Base-by-base conservation (phyloP, 2,888 invertebrate genomes). In the Stenichneumon culpator region DNA sequence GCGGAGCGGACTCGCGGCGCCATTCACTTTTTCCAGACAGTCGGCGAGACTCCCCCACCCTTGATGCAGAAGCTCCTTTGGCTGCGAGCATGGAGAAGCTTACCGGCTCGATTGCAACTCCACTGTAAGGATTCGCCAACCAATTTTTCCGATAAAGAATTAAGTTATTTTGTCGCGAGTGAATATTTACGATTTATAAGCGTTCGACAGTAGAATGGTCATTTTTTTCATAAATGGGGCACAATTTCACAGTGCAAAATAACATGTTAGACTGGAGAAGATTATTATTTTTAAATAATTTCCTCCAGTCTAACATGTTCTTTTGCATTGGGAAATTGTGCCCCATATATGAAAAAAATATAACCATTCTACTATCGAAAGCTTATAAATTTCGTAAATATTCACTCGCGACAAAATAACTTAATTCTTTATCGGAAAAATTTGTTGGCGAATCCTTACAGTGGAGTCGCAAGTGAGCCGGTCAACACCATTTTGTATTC, bases 11-110 rank as follows among this genome's bases (percentile, higher is more conserved):
- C 65, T 63, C 79, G 22, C 36, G 84, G 84, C 80, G 80, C 84
- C 84, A 57, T 72, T 80, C 80, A 84, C 83, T 80, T 84, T 83
- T 84, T 84, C 72, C 84, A 84, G 80, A 84, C 80, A 60, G 50
- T 39, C 65, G 84, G 70, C 84, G 80, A 84, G 80, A 84, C 80
- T 80, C 75, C 22, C 80, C 80, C 77, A 80, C 77, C 72, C 73
- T 39, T 2, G 16, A n/a, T 19, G 39, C 54, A 67, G 65, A 28
- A 50, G 52, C 16, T 63, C 16, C 50, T 50, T 25, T 14, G 16
- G 60, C 16, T 57, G 32, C 28, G 16, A 22, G 5, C 50, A 47
- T 28, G 25, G 28, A 36, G 39, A 73, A 73, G 44, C 39, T 68
- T 44, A 73, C 60, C 60, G 60, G 25, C 28, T 5, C 5, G 32